Base-by-base conservation (phyloP, 2,888 invertebrate species). In the Taphrorychus bicolor region DNA sequence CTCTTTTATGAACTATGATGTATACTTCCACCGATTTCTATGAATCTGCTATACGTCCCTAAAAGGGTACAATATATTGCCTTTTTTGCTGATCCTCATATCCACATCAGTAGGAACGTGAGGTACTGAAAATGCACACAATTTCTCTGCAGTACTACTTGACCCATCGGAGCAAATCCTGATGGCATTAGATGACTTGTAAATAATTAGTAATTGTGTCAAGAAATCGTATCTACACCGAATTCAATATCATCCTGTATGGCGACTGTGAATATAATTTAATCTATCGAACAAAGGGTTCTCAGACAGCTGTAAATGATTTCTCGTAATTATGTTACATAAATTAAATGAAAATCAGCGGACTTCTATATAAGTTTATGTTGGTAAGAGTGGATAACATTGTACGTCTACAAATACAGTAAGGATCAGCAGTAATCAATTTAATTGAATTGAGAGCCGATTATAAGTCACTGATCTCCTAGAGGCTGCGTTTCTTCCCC, bases 371-470 rank as follows among this genome's bases (percentile, higher is more conserved):
- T 66, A 66, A 53, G 59, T 53, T 40, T 53, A 41, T 17, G 42
- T 53, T 52, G 52, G 58, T 42, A 60, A 56, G 56, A 60, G 60
- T 14, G 54, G 56, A 66, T 59, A 49, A 56, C 49, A 42, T 49
- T 63, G 59, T 62, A 59, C 48, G 59, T 56, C 68, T 59, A 68
- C 63, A 63, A 62, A 68, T 68, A 62, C 58, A 67, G 67, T 62
- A 58, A 67, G 54, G 62, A 62, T 68, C 61, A 69, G 61, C 61
- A 23, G 32, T 32, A 69, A 69, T 69, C 65, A 65, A 69, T 65
- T 60, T 69, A 69, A 69, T 69, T 69, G 69, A 69, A 60, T 69
- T 58, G 61, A 69, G 58, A 69, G 60, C 65, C 61, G 69, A 69
- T 69, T 69, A 64, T 56, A 41, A 51, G 66, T 64, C 58, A 64